A percentile compares a stretch with the other conserved stretches of the same genome.
Evolutionary conservation across 1,140 invertebrate genomes (phyloP).

Genomic region (Melitaea cinxia): DNA sequence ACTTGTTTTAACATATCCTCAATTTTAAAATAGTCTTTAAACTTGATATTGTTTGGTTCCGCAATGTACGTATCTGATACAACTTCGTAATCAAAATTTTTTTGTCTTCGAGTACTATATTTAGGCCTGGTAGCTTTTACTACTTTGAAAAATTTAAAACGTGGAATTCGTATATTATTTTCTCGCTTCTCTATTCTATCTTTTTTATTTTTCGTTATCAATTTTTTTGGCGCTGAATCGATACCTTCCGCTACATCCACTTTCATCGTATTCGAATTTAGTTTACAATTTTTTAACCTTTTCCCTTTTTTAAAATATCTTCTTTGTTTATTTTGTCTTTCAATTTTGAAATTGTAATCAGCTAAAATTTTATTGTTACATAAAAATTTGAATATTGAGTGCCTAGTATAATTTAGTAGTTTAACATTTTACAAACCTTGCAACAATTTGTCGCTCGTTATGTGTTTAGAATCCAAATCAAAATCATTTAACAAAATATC

Average conservation of each 20-base stretch:
- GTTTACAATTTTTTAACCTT: not conserved
- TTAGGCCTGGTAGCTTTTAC: constrained; percentile 47
- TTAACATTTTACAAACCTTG: not conserved
- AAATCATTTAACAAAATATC: not conserved
- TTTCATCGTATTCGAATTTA: not conserved
- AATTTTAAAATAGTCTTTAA: constrained; percentile 33
- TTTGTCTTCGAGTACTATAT: constrained; percentile 14
- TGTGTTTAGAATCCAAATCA: not conserved
- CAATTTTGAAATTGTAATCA: no score
- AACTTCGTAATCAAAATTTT: constrained; percentile 48
- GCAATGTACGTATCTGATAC: constrained; percentile 13
- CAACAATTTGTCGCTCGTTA: not conserved
- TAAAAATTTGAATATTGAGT: no score
- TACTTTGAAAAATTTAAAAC: constrained; percentile 55
- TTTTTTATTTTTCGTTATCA: constrained; percentile 10
- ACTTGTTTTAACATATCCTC: constrained; percentile 48
- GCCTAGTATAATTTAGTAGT: no score
- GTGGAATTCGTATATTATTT: constrained; percentile 28
- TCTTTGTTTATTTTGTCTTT: not conserved
- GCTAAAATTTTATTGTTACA: no score
- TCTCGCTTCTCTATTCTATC: constrained; percentile 33
- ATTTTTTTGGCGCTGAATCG: constrained; percentile 29
- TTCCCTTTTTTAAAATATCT: not conserved
- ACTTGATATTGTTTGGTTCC: constrained; percentile 28
- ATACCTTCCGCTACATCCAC: constrained; percentile 14